Percentiles rank a stretch among this genome's conserved stretches.
These are phyloP conservation scores for Ceratina calcarata DNA, from an alignment of 1,140 invertebrate genomes.

Conservation along the genomic window DNA sequence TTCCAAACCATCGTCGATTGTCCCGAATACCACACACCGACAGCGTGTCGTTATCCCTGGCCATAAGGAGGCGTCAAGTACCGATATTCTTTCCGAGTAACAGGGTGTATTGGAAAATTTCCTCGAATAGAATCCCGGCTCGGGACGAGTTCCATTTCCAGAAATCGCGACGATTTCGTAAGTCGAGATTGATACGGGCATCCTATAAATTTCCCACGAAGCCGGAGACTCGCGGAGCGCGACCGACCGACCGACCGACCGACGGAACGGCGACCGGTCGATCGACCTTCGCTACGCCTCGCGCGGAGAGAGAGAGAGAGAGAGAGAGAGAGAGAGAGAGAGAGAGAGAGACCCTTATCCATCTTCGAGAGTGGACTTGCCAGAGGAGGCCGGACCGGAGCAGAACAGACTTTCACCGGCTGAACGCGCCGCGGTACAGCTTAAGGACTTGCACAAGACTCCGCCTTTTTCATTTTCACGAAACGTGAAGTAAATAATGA, in stretches of 20 bases:
- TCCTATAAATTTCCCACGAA: slow-evolving; percentile 61
- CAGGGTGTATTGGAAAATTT: background rate
- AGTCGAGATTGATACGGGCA: slow-evolving; percentile 30
- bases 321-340: too few relatives aligned
- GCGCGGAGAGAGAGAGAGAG: slow-evolving; percentile 24
- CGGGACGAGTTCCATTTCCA: slow-evolving; percentile 13
- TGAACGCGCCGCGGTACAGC: background rate
- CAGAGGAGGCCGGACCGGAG: slow-evolving; percentile 29
- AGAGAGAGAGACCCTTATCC: slow-evolving; percentile 55
- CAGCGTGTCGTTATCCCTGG: too few relatives aligned
- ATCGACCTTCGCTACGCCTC: slow-evolving; percentile 54
- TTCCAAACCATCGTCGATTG: too few relatives aligned
- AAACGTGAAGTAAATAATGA: slow-evolving; percentile 67
- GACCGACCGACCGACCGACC: slow-evolving; percentile 50
- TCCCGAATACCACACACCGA: too few relatives aligned
- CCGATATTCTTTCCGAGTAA: background rate
- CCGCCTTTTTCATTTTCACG: slow-evolving; percentile 62
- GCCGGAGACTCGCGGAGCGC: background rate
- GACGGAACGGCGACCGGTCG: slow-evolving; percentile 27
- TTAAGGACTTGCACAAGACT: slow-evolving; percentile 62
- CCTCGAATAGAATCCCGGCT: slow-evolving; percentile 4
- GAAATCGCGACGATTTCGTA: slow-evolving; percentile 30
- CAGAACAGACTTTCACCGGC: slow-evolving; percentile 61
- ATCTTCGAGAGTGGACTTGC: slow-evolving; percentile 60
- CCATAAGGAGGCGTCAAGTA: too few relatives aligned